A percentile compares a stretch with the other conserved stretches of the same genome.
Conservation (phyloP, 2,888 invertebrate species). For the Melikaiella ostensackeni region DNA sequence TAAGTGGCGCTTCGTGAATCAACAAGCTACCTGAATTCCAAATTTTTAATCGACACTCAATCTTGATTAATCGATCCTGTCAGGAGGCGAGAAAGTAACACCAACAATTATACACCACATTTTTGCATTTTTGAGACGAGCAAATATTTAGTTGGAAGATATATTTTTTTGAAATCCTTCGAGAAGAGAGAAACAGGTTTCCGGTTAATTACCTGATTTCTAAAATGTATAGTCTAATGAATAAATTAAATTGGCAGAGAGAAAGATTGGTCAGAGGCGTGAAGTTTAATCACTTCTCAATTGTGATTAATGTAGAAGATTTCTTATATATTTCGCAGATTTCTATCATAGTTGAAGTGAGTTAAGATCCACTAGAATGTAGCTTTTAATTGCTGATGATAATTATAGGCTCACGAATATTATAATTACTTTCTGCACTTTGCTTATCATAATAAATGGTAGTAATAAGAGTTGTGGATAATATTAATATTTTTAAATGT, state of each 20-base stretch:
- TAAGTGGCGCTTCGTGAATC: conserved; percentile 20
- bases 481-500: background rate
- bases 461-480: background rate
- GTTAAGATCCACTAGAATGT: background rate
- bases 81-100: conserved; percentile 5
- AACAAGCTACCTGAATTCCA: conserved; percentile 18
- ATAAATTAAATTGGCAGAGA: background rate
- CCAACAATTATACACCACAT: background rate
- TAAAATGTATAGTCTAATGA: background rate
- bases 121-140: conserved; percentile 2
- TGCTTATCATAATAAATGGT: background rate
- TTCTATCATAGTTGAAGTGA: too few relatives aligned
- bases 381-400: background rate
- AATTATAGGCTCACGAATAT: background rate
- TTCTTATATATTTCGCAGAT: too few relatives aligned
- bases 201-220: background rate
- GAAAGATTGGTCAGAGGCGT: background rate
- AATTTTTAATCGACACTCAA: conserved; percentile 12
- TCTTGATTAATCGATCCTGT: conserved; percentile 4
- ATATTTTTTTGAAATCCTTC: background rate
- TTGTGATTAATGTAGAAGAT: background rate
- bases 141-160: background rate
- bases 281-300: background rate
- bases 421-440: background rate
- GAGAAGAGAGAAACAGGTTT: background rate